Evolutionary conservation across 2,888 invertebrate genomes (phyloP).

Genomic region (Zeuzera pyrina): DNA sequence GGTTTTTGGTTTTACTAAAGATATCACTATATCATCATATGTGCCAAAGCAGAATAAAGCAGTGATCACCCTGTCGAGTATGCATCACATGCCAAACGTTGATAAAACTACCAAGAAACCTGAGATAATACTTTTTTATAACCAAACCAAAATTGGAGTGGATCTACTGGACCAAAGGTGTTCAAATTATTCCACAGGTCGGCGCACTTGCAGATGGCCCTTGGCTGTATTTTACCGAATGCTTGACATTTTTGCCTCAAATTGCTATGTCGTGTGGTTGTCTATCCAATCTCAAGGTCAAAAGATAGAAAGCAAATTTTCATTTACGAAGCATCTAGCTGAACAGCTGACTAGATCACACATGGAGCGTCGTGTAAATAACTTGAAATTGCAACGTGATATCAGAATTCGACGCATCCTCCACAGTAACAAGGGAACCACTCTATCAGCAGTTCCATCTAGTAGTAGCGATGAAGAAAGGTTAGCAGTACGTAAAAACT

Average conservation of each 20-base stretch:
- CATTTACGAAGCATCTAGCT: not conserved
- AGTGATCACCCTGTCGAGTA: constrained; percentile 9
- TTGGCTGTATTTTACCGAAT: constrained; percentile 10
- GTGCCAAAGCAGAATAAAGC: constrained; percentile 12
- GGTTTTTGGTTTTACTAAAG: too few relatives aligned
- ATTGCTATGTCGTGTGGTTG: constrained; percentile 10
- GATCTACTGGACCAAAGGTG: constrained; percentile 12
- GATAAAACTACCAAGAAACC: constrained; percentile 9
- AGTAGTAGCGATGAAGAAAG: not conserved
- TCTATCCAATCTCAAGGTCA: constrained; percentile 3
- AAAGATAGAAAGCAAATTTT: not conserved
- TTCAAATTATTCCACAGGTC: constrained; percentile 7
- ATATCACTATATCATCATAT: too few relatives aligned
- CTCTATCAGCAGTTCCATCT: not conserved
- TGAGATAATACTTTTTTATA: constrained; percentile 11
- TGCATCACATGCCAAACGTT: constrained; percentile 8
- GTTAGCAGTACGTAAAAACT: not conserved
- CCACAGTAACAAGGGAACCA: not conserved
- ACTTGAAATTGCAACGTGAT: not conserved
- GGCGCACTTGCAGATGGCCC: constrained; percentile 11
- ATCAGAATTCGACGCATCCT: not conserved
- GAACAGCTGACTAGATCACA: not conserved
- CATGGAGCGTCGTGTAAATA: not conserved
- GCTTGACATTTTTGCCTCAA: constrained; percentile 11
- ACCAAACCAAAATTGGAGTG: constrained; percentile 11